phyloP scores from a whole-genome alignment of 2,888 invertebrate genomes.

The Hedya salicella region DNA sequence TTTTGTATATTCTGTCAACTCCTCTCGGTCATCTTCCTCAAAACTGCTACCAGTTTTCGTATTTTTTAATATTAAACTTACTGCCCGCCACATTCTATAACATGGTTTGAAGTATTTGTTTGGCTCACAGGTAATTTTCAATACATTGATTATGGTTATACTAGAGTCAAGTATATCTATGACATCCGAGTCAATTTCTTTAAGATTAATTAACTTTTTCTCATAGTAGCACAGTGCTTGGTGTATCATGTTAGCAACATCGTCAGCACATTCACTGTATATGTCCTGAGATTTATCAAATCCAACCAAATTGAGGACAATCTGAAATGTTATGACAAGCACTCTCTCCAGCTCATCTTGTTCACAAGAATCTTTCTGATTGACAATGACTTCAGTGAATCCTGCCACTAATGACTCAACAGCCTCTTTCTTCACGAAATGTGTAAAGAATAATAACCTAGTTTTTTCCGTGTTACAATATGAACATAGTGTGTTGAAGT shows the following conservation, averaged over 20 bases:
- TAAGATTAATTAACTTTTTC: conserved; percentile 64
- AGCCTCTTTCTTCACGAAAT: conserved; percentile 68
- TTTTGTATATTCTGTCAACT: conserved; percentile 59
- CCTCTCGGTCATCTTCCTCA: conserved; percentile 65
- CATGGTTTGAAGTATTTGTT: conserved; percentile 66
- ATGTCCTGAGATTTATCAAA: conserved; percentile 70
- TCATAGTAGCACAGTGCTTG: conserved; percentile 69
- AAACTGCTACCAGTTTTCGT: conserved; percentile 61
- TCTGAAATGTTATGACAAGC: conserved; percentile 68
- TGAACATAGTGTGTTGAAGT: conserved; percentile 83
- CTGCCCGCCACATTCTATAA: conserved; percentile 70
- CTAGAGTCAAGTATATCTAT: conserved; percentile 71
- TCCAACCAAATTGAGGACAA: conserved; percentile 66
- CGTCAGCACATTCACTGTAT: conserved; percentile 59
- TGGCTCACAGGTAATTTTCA: conserved; percentile 60
- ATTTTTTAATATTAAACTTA: conserved; percentile 56
- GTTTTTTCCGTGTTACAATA: conserved; percentile 66
- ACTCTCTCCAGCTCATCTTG: conserved; percentile 71
- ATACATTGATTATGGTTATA: conserved; percentile 60
- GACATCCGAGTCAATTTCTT: conserved; percentile 72
- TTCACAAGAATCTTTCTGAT: conserved; percentile 60
- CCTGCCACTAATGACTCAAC: conserved; percentile 65
- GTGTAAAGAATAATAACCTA: conserved; percentile 64
- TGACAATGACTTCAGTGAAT: conserved; percentile 64
- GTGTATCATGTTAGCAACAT: conserved; percentile 62